phyloP scores from a whole-genome alignment of 2,888 invertebrate species.

The Habroteleia sp. region DNA sequence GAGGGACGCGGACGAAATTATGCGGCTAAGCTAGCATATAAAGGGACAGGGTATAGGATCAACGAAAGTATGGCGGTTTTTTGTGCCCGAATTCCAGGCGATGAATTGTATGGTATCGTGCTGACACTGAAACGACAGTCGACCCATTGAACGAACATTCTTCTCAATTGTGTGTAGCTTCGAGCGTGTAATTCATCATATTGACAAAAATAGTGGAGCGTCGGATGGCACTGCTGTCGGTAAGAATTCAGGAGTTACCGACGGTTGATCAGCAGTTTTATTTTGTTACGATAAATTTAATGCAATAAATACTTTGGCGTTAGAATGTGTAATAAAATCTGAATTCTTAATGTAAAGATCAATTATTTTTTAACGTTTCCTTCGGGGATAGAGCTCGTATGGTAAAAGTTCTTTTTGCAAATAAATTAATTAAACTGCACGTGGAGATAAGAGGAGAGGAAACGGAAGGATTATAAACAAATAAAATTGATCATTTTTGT shows the following conservation, averaged over 20 bases:
- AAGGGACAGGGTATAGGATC: conserved; percentile 10
- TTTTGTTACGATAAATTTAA: no score
- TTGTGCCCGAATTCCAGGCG: conserved; percentile 8
- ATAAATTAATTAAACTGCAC: no score
- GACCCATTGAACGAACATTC: conserved; percentile 11
- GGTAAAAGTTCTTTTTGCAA: no score
- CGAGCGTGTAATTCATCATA: conserved; percentile 24
- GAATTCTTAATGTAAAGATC: no score
- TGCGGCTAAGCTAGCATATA: conserved; percentile 26
- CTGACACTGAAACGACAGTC: conserved; percentile 22
- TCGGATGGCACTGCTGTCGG: conserved; percentile 23
- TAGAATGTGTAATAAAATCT: no score
- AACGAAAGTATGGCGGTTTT: conserved; percentile 23
- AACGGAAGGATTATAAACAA: no score
- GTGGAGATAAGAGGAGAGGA: no score
- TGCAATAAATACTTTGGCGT: no score
- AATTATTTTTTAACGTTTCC: no score
- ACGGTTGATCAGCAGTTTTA: conserved; percentile 2
- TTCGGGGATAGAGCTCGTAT: no score
- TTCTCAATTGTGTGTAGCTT: conserved; percentile 8
- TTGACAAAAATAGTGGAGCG: background rate
- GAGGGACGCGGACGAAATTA: conserved; percentile 25
- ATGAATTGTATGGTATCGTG: conserved; percentile 26
- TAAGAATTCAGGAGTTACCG: conserved; percentile 20
- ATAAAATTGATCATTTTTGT: no score